Evolutionary conservation across 2,888 invertebrate genomes (phyloP), one percentile per base, ranked within the genome.

Genomic region (Hoplodrina blanda): DNA sequence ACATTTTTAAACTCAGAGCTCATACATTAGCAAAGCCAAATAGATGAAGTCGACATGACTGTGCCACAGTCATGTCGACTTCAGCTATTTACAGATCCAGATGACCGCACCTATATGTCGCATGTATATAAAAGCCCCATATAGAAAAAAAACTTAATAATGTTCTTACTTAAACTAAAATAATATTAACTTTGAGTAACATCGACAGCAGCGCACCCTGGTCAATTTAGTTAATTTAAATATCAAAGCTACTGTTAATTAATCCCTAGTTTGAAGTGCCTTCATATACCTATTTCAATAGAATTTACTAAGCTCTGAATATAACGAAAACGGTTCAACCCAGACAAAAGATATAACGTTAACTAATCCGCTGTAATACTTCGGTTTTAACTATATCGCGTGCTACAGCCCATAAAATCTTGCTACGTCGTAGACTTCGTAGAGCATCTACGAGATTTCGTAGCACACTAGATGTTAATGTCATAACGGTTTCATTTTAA

Each of bases 381-480:
- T 78, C 37, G 41, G 68, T 65, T 73, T 57, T 59, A 69, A 74
- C 74, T 69, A 55, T 69, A 78, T 53, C 52, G 60, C 33, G 62
- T 62, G 64, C 74, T 56, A 55, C 69, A 53, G 59, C 33, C 55
- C 62, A 79, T 78, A 69, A 78, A 78, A 74, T 78, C 79, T 66
- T 62, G 69, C 64, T 78, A 78, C 69, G 69, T 50, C 75, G 79
- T 74, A 75, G 74, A 75, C 70, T 59, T 56, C 59, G 74, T 74
- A 73, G 68, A 78, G 41, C 64, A 17, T 69, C 62, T 69, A 73
- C 68, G 68, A 59, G 62, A 80, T 79, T 69, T 73, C 80, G 80
- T 80, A 77, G 68, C 69, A 70, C 59, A 73, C 77, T 66, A 69
- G 73, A 76, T 80, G 55, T 76, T 80, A 79, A 80, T 68, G 76